phyloP scores from a whole-genome alignment of 2,888 invertebrate species.

The Mamestra brassicae region DNA sequence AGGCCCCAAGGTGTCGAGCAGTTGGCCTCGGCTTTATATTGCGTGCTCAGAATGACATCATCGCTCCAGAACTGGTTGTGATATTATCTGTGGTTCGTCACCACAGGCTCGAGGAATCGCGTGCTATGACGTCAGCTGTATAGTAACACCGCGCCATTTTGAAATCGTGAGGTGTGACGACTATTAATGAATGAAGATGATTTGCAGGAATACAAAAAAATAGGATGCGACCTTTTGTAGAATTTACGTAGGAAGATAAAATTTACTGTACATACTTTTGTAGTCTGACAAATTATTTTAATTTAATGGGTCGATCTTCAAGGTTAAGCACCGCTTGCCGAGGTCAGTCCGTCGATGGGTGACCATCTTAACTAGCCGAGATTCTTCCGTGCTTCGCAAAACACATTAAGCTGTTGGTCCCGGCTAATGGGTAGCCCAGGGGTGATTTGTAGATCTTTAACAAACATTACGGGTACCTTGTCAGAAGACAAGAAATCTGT shows the following conservation, averaged over 20 bases:
- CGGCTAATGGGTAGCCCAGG: not conserved
- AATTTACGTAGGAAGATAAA: not conserved
- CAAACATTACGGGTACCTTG: too few relatives aligned
- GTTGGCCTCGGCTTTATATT: slow-evolving; percentile 72
- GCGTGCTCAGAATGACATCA: slow-evolving; percentile 76
- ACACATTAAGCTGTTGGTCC: not conserved
- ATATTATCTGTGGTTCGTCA: slow-evolving; percentile 63
- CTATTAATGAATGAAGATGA: slow-evolving; percentile 17
- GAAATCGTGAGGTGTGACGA: slow-evolving; percentile 18
- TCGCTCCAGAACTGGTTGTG: slow-evolving; percentile 56
- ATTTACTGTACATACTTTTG: not conserved
- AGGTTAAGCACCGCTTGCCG: not conserved
- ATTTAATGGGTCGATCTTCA: not conserved
- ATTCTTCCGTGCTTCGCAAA: not conserved
- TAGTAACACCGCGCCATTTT: slow-evolving; percentile 34
- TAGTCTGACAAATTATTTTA: not conserved
- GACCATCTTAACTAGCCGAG: not conserved
- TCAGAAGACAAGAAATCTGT: not conserved
- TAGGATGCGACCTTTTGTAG: not conserved
- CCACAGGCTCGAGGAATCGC: slow-evolving; percentile 35
- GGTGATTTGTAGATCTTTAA: not conserved
- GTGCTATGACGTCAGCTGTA: slow-evolving; percentile 56
- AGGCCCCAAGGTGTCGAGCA: slow-evolving; percentile 71
- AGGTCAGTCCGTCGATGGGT: not conserved
- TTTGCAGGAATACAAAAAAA: not conserved